Conservation (phyloP, 2,888 invertebrate genomes). For the Ischnura elegans region DNA sequence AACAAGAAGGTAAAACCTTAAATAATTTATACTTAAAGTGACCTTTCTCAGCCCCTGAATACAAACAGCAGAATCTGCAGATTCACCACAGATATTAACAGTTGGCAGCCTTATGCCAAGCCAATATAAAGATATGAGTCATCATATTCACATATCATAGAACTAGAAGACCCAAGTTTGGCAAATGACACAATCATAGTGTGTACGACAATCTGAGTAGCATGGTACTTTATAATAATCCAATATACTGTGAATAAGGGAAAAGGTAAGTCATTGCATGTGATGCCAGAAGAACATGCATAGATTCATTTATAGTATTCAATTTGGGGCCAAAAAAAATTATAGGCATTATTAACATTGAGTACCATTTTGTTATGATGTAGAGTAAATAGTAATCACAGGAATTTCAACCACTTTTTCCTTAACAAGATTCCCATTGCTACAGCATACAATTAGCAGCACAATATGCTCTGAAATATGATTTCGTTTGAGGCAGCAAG, state of each 20-base stretch:
- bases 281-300: background rate
- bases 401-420: background rate
- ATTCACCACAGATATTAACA: background rate
- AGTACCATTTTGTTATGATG: background rate
- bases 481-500: background rate
- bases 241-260: background rate
- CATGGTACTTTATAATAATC: background rate
- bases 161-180: conserved; percentile 37
- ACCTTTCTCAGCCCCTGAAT: background rate
- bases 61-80: background rate
- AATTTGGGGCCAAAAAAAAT: background rate
- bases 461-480: background rate
- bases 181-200: background rate
- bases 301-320: background rate
- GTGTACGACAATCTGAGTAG: background rate
- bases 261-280: background rate
- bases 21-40: background rate
- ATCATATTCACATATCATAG: conserved; percentile 45
- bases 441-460: conserved; percentile 5
- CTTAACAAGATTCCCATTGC: background rate
- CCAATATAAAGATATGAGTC: background rate
- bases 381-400: background rate
- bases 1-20: background rate
- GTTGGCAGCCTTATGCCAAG: background rate
- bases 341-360: background rate